Base-by-base conservation (phyloP, 30 jellyfish, hydroid and myxozoan species). In the Aurelia coerulea region DNA sequence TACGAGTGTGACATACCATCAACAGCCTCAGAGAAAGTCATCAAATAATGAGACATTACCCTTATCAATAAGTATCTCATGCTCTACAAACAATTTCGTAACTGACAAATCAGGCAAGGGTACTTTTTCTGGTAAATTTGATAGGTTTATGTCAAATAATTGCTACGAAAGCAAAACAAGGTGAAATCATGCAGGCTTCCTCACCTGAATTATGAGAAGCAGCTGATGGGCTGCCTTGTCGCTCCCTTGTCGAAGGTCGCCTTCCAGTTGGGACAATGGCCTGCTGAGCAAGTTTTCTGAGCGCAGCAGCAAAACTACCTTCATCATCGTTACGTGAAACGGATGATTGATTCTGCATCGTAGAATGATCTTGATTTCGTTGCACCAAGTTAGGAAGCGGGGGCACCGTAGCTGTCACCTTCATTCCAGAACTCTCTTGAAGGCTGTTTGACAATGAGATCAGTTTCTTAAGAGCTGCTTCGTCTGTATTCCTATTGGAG, bases 361-460 rank as follows among this genome's bases (percentile, higher is more conserved):
- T 68, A 16, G 85, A 49, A 13, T 53, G 87, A 8, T 90, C 97
- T 51, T 76, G 95, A 68, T 34, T 67, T 63, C 87, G 56, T 88
- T 76, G 88, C 92, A 68, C 84, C 50, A 85, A 39, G 70, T 83
- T 92, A 4, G 92, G 89, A 59, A 92, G 83, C 41, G 98, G 98
- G 66, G 92, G 97, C 77, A 92, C 98, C 2, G 98, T 92, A 79
- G 98, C 98, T 56, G 98, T 92, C 66, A 90, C 96, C 98, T 92
- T 92, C 98, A 92, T 92, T 67, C 91, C 97, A 72, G 72, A 29
- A 59, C 67, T 51, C 83, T 88, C 96, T 11, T 64, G 46, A 69
- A 52, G 50, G 17, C 65, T 84, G 37, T 34, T 41, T 18, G 81
- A 31, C 52, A 75, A 71, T 10, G 67, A 62, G 10, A 64, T 65